Base-by-base conservation (phyloP, 2,888 invertebrate species). In the Drosophila eohydei region DNA sequence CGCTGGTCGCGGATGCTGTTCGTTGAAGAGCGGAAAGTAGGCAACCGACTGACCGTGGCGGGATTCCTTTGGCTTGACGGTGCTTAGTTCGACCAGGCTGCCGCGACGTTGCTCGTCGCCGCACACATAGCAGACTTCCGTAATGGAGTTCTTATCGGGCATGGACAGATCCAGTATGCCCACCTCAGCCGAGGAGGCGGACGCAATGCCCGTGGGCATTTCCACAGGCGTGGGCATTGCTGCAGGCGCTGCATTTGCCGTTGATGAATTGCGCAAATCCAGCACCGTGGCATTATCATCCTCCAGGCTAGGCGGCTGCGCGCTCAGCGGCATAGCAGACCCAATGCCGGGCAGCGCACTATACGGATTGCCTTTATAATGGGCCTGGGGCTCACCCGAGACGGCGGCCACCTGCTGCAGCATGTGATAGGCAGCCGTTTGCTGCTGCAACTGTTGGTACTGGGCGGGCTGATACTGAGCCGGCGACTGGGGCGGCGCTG, bases 101-200 rank as follows among this genome's bases (percentile, higher is more conserved):
- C 97, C 97, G 65, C 97, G 95, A 81, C 96, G 95, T 93, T 96
- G 96, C 93, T 97, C 97, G 92, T 97, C 97, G 26, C 97, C 97
- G 93, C 97, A 97, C 16, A 97, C 96, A 93, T 97, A 97, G 93
- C 97, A 97, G 59, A 97, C 97, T 93, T 97, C 97, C 28, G 97
- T 97, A 83, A 96, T 95, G 14, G 97, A 96, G 94, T 97, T 97
- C 94, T 97, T 97, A 93, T 97, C 97, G 12, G 97, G 97, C 97
- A 97, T 97, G 73, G 97, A 97, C 69, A 97, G 94, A 94, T 97
- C 97, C 71, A 97, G 94, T 87, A 97, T 97, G 92, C 97, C 97
- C 43, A 97, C 95, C 87, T 96, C 97, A 48, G 95, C 73, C 1
- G 40, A 6, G 26, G 63, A 32, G 0, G 50, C n/a, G 16, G 55